Percentiles rank a stretch among this genome's conserved stretches.
phyloP scores from a whole-genome alignment of 2,888 invertebrate species.

The Lasioglossum vierecki region DNA sequence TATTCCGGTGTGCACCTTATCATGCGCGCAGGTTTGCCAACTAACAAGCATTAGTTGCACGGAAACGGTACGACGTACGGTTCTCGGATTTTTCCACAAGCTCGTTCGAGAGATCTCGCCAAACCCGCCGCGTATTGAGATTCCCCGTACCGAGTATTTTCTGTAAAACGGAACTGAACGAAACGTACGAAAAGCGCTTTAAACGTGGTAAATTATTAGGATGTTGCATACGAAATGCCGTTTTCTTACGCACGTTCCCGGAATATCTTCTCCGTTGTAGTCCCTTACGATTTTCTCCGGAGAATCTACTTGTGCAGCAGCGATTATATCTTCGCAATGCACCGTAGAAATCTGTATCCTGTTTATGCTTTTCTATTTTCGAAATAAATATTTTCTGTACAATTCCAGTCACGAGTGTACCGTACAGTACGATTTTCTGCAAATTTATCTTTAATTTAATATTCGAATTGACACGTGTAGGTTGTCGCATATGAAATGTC shows the following conservation, averaged over 20 bases:
- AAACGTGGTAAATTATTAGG: slow-evolving; percentile 16
- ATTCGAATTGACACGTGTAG: background rate
- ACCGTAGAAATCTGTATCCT: background rate
- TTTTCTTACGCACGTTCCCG: background rate
- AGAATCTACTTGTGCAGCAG: background rate
- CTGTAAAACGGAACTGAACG: background rate
- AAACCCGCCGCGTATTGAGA: background rate
- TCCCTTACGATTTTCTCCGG: background rate
- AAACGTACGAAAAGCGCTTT: background rate
- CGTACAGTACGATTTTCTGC: background rate
- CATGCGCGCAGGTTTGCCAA: slow-evolving; percentile 36
- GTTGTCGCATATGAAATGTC: no score
- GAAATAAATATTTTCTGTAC: background rate
- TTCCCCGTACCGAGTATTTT: slow-evolving; percentile 6
- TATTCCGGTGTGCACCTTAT: slow-evolving; percentile 46
- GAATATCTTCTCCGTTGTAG: background rate
- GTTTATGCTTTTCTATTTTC: background rate
- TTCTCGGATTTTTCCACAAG: slow-evolving; percentile 38
- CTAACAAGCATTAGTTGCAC: slow-evolving; percentile 46
- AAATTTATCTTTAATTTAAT: background rate
- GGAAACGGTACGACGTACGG: slow-evolving; percentile 52
- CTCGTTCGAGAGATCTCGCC: background rate
- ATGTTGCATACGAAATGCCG: slow-evolving; percentile 6
- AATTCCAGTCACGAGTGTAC: background rate
- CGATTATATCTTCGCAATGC: background rate